These are phyloP conservation scores for Polyommatus icarus DNA, from an alignment of 2,888 invertebrate genomes.

Conservation along the genomic window DNA sequence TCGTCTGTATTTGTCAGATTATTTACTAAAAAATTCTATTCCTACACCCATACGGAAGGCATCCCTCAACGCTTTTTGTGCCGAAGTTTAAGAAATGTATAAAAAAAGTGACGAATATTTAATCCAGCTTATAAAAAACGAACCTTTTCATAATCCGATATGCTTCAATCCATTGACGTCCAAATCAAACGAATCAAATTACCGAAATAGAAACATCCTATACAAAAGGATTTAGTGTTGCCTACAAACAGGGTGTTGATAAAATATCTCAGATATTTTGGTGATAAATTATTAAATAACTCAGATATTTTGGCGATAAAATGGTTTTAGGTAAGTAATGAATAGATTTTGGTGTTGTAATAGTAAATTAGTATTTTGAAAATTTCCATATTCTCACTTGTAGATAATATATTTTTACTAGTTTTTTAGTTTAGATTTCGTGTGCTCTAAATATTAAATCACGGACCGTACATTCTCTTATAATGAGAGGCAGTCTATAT, in stretches of 20 bases:
- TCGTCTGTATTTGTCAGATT: background rate
- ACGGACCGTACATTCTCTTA: too few species aligned
- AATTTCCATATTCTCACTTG: too few species aligned
- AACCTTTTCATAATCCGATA: slow-evolving; percentile 38
- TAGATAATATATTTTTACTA: too few species aligned
- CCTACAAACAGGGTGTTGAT: slow-evolving; percentile 33
- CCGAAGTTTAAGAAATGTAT: slow-evolving; percentile 10
- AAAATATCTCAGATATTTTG: background rate
- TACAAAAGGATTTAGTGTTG: slow-evolving; percentile 33
- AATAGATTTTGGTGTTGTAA: background rate
- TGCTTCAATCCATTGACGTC: slow-evolving; percentile 41
- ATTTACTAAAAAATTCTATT: background rate
- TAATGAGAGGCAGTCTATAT: too few species aligned
- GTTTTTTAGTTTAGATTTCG: too few species aligned
- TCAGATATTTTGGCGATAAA: background rate
- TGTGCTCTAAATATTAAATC: too few species aligned
- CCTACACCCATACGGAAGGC: background rate
- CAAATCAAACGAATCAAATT: slow-evolving; percentile 45
- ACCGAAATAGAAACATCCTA: slow-evolving; percentile 45
- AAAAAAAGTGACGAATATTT: slow-evolving; percentile 32
- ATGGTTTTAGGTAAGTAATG: background rate
- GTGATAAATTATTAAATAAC: background rate
- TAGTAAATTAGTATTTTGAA: background rate
- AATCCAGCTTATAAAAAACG: slow-evolving; percentile 36
- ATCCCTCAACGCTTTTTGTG: slow-evolving; percentile 6